Base-by-base conservation (phyloP, 1,140 invertebrate genomes). In the Pseudomyrmex cubaensis region DNA sequence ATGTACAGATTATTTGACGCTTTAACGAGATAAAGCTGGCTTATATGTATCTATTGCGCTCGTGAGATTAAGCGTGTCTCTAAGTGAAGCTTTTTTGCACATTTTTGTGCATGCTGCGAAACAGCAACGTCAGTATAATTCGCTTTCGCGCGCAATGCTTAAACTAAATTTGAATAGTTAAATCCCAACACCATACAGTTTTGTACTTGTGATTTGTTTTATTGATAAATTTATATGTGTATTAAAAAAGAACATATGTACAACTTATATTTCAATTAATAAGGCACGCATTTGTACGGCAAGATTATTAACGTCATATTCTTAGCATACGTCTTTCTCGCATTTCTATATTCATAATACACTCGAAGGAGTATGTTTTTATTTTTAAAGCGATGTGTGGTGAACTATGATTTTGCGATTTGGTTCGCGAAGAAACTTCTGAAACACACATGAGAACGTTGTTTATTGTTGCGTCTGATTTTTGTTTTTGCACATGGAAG, bases 391-490 rank as follows among this genome's bases (percentile, higher is more conserved):
- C 15, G 22, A 9, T 48, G 22, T 9, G 4, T 35, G 5, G 61
- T 64, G 10, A 70, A 85, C 73, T 87, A 90, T 13, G 86, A 59
- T 50, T 35, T 35, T 35, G 67, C 46, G 46, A 89, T n/a, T n/a
- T 76, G 59, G 84, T 88, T 90, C 44, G 67, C 57, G 84, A 90
- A 66, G 83, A 83, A 86, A 73, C 62, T 25, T 84, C 89, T 90
- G 88, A 86, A 91, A 91, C 86, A 91, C 70, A 84, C 1, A 66
- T 56, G 9, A 46, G 17, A 57, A 20, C 17, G 25, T 80, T 12
- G 64, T 56, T 44, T 59, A 20, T 57, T 20, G 9, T 80, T 57
- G 8, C 0, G 9, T 46, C 7, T 64, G 48, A 0, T 59, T 2
- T 25, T 1, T 12, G 20, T 57, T 17, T 35, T 35, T 35, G 35